These are phyloP conservation scores for Parasteatoda lunata DNA, from an alignment of 2,888 invertebrate species.

Conservation along the genomic window DNA sequence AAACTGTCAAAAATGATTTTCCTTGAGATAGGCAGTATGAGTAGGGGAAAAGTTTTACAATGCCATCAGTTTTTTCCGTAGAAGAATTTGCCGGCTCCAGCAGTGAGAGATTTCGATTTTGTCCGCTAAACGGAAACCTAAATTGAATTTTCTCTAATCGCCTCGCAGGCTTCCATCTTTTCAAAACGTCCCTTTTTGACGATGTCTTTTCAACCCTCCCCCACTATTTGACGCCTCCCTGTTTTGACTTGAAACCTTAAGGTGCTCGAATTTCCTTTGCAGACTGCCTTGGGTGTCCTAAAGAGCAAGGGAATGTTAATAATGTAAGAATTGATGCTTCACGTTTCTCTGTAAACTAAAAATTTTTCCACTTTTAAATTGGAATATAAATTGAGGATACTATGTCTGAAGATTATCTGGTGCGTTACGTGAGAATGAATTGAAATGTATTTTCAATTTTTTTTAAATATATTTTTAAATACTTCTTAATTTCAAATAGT, in stretches of 20 bases:
- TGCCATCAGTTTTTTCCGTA: not conserved
- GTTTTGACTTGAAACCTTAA: not conserved
- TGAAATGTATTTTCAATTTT: no score
- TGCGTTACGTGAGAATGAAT: no score
- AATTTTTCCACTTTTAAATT: no score
- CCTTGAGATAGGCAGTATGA: not conserved
- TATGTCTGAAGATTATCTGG: no score
- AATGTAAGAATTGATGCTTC: not conserved
- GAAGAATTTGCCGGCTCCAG: constrained; percentile 11
- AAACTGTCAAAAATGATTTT: not conserved
- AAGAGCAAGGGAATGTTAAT: not conserved
- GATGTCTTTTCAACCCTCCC: not conserved
- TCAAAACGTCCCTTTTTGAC: constrained; percentile 4
- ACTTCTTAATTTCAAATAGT: no score
- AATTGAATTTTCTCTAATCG: constrained; percentile 60
- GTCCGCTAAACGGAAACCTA: constrained; percentile 16
- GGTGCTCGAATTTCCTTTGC: not conserved
- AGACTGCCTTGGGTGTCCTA: not conserved
- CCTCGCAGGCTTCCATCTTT: constrained; percentile 1
- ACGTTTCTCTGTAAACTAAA: no score
- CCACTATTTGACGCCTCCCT: not conserved
- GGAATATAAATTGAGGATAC: no score
- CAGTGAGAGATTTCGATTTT: constrained; percentile 30
- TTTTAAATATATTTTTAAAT: no score
- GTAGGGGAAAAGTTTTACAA: not conserved